phyloP scores from a whole-genome alignment of 2,888 invertebrate genomes.

The Epinotia ramella region DNA sequence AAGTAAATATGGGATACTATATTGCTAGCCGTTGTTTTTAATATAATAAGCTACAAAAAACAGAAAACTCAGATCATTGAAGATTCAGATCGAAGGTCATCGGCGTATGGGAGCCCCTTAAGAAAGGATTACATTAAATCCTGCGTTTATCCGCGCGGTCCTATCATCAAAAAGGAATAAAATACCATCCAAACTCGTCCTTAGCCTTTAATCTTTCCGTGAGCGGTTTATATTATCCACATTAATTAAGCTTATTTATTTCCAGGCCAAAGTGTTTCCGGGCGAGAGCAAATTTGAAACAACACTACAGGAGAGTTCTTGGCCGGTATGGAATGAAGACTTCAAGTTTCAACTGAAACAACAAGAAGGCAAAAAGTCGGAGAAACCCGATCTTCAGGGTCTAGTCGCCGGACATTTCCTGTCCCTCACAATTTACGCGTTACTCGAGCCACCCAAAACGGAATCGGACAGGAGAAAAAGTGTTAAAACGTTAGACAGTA shows the following conservation, averaged over 20 bases:
- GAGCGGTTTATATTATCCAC: constrained; percentile 1
- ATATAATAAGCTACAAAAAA: no score
- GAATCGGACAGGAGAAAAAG: constrained; percentile 71
- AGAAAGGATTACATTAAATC: background rate
- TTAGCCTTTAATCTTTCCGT: background rate
- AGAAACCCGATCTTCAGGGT: constrained; percentile 82
- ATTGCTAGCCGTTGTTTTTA: no score
- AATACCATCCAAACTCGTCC: constrained; percentile 1
- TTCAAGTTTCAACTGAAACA: constrained; percentile 88
- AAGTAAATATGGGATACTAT: no score
- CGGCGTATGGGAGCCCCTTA: no score
- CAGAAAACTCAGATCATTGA: no score
- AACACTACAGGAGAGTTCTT: constrained; percentile 89
- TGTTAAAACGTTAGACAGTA: constrained; percentile 68
- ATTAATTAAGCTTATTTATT: constrained; percentile 49
- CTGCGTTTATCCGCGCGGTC: constrained; percentile 12
- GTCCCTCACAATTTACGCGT: constrained; percentile 88
- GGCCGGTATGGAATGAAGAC: constrained; percentile 93
- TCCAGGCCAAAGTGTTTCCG: constrained; percentile 91
- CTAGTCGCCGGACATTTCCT: constrained; percentile 88
- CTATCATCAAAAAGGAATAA: constrained; percentile 20
- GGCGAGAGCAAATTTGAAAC: constrained; percentile 91
- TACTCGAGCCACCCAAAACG: constrained; percentile 85
- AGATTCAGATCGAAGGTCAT: no score
- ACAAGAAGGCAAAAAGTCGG: constrained; percentile 80